Evolutionary conservation across 2,888 invertebrate species (phyloP).

Genomic region (Carabus problematicus): DNA sequence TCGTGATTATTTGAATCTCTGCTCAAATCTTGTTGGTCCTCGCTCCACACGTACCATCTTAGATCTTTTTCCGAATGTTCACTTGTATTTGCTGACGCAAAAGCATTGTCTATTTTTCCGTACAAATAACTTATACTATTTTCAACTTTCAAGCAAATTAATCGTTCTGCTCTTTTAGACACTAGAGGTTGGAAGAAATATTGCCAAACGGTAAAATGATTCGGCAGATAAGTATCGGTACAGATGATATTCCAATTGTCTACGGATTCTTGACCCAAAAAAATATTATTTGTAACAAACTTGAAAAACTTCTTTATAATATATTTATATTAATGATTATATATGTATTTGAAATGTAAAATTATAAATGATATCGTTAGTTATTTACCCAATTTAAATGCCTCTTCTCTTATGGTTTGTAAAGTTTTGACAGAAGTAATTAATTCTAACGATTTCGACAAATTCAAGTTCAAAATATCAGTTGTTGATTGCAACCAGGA

Average conservation of each 20-base stretch:
- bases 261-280: constrained; percentile 62
- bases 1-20: constrained; percentile 55
- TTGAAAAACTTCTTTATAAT: constrained; percentile 22
- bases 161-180: constrained; percentile 71
- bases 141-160: constrained; percentile 61
- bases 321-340: too few species aligned
- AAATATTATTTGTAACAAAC: constrained; percentile 9
- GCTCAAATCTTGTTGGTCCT: constrained; percentile 65
- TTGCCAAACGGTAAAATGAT: constrained; percentile 71
- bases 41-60: constrained; percentile 77
- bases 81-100: constrained; percentile 51
- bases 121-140: constrained; percentile 57
- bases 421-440: constrained; percentile 74
- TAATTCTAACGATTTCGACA: constrained; percentile 68
- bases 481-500: constrained; percentile 71
- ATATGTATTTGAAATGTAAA: too few species aligned
- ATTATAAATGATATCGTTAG: too few species aligned
- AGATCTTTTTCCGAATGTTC: constrained; percentile 69
- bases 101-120: constrained; percentile 54
- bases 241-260: constrained; percentile 71
- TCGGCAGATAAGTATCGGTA: constrained; percentile 65
- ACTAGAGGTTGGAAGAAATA: constrained; percentile 76
- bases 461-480: constrained; percentile 64
- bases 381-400: constrained; percentile 66
- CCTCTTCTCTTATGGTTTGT: constrained; percentile 75